Evolutionary conservation across 2,797 vertebrate genomes (phyloP).

Genomic region (Hoplostethus atlanticus): DNA sequence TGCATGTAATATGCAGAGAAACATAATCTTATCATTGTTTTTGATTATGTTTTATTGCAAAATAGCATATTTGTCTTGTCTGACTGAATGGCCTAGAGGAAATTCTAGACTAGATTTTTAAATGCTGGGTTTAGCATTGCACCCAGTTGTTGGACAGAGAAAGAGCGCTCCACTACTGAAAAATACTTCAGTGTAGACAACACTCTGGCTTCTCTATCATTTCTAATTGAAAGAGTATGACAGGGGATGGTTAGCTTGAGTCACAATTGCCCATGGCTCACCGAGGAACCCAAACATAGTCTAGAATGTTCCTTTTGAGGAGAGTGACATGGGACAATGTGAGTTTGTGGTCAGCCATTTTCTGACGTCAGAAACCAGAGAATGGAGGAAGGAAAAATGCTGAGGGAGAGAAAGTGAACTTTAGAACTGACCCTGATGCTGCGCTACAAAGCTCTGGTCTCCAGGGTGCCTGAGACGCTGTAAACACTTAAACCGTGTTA

Average conservation of each 20-base stretch:
- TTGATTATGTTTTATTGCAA: conserved; percentile 9
- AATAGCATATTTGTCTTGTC: background rate
- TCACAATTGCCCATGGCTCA: conserved; percentile 63
- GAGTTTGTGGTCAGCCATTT: conserved; percentile 76
- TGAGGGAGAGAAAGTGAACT: conserved; percentile 31
- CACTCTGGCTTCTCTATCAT: conserved; percentile 55
- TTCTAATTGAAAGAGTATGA: conserved; percentile 74
- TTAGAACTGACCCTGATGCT: conserved; percentile 22
- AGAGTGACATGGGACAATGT: conserved; percentile 70
- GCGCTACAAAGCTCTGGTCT: conserved; percentile 1
- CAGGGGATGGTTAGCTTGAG: conserved; percentile 67
- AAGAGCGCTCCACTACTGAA: conserved; percentile 37
- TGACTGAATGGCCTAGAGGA: conserved; percentile 13
- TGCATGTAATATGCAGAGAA: background rate
- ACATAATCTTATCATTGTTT: background rate
- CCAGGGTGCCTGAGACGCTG: background rate
- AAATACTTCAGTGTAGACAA: conserved; percentile 46
- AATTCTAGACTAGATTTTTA: conserved; percentile 16
- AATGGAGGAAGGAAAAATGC: conserved; percentile 35
- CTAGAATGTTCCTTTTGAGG: conserved; percentile 66
- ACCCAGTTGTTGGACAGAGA: conserved; percentile 15
- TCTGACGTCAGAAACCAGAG: conserved; percentile 62
- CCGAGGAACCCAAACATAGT: conserved; percentile 74
- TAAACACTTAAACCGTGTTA: conserved; percentile 12
- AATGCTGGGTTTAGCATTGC: conserved; percentile 21